Evolutionary conservation across 2,888 invertebrate genomes (phyloP).

Genomic region (Lithosia quadra): DNA sequence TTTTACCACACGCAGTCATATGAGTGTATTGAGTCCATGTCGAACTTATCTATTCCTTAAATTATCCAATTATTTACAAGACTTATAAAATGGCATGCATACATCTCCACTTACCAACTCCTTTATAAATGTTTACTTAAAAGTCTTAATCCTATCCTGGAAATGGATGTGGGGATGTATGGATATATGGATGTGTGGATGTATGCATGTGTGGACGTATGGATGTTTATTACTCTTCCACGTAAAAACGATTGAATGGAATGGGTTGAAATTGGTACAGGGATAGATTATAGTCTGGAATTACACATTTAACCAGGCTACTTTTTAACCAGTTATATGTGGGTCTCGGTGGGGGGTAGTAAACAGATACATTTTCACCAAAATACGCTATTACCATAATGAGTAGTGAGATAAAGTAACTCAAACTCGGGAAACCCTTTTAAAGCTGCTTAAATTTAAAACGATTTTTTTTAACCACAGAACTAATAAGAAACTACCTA

Average conservation of each 20-base stretch:
- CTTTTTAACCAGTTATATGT: too few species aligned
- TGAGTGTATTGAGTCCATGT: conserved; percentile 64
- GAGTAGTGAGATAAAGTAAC: conserved; percentile 49
- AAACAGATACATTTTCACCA: conserved; percentile 30
- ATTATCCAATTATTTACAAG: conserved; percentile 18
- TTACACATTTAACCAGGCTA: too few species aligned
- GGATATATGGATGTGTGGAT: too few species aligned
- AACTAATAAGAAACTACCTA: too few species aligned
- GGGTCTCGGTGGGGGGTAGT: too few species aligned
- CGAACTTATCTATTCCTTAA: conserved; percentile 40
- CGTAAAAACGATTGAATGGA: too few species aligned
- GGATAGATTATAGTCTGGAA: too few species aligned
- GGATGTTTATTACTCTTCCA: too few species aligned
- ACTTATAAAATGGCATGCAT: neutral
- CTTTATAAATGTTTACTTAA: conserved; percentile 35
- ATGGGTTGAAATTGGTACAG: too few species aligned
- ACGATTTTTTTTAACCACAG: too few species aligned
- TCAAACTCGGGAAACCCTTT: conserved; percentile 46
- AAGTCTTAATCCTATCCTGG: conserved; percentile 45
- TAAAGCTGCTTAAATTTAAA: conserved; percentile 45
- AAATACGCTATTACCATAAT: conserved; percentile 47
- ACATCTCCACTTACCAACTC: neutral
- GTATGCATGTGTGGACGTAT: too few species aligned
- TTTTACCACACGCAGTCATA: conserved; percentile 75
- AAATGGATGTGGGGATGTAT: too few species aligned